Conservation (phyloP, 2,888 invertebrate genomes). For the Tuta absoluta region DNA sequence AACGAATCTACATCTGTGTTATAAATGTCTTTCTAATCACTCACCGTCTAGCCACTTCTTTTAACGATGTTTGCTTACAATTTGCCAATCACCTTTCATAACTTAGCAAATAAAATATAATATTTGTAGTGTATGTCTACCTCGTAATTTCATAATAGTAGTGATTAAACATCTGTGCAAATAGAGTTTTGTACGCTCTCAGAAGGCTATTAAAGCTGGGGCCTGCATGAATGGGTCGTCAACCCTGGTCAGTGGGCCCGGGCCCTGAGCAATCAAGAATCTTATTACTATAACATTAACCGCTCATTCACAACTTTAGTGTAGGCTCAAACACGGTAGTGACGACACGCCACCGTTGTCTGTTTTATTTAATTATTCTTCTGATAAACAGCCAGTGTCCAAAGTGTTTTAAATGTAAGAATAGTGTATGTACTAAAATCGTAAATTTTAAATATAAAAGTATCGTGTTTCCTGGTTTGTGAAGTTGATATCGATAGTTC, state of each 20-base stretch:
- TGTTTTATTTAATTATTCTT: slow-evolving; percentile 32
- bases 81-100: slow-evolving; percentile 25
- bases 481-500: slow-evolving; percentile 14
- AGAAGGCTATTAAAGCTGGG: slow-evolving; percentile 26
- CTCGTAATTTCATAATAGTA: slow-evolving; percentile 26
- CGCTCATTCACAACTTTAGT: slow-evolving; percentile 58
- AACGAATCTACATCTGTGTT: not conserved
- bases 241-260: slow-evolving; percentile 48
- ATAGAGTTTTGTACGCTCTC: slow-evolving; percentile 25
- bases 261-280: slow-evolving; percentile 43
- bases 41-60: not conserved
- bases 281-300: slow-evolving; percentile 53
- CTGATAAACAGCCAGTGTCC: slow-evolving; percentile 26
- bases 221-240: slow-evolving; percentile 28
- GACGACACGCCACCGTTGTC: slow-evolving; percentile 60
- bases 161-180: slow-evolving; percentile 44
- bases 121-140: slow-evolving; percentile 1
- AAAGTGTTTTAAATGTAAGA: not conserved
- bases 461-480: slow-evolving; percentile 10
- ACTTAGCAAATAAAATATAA: not conserved
- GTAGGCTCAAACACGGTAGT: slow-evolving; percentile 57
- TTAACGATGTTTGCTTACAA: slow-evolving; percentile 12
- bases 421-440: not conserved
- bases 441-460: slow-evolving; percentile 8
- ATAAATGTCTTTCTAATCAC: not conserved